A percentile compares a stretch with the other conserved stretches of the same genome.
Evolutionary conservation across 1,140 invertebrate genomes (phyloP).

Genomic region (Dendrolimus kikuchii): DNA sequence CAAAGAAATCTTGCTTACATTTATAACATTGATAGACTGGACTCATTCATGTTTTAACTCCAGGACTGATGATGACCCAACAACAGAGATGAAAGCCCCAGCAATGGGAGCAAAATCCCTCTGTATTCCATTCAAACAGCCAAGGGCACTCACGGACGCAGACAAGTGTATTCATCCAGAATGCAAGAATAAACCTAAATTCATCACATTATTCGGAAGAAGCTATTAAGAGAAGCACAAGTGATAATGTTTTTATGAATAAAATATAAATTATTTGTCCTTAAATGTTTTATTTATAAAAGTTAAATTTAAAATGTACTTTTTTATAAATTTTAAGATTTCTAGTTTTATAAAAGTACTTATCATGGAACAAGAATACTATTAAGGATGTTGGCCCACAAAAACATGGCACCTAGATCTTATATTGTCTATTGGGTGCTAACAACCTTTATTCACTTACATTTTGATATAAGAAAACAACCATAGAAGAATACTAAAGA

Average conservation of each 20-base stretch:
- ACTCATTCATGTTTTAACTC: slow-evolving; percentile 10
- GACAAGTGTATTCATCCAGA: slow-evolving; percentile 92
- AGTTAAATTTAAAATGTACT: no score
- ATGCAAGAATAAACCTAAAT: slow-evolving; percentile 86
- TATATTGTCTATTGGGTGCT: no score
- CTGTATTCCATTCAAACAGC: slow-evolving; percentile 96
- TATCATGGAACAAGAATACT: no score
- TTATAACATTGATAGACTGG: no score
- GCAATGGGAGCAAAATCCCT: slow-evolving; percentile 99
- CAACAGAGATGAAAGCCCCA: slow-evolving; percentile 72
- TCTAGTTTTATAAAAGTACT: background rate
- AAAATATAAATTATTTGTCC: slow-evolving; percentile 17
- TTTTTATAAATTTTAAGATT: no score
- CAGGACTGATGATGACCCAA: slow-evolving; percentile 56
- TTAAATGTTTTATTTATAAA: background rate
- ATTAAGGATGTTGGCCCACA: no score
- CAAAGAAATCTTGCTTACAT: no score
- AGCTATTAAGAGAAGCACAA: slow-evolving; percentile 83
- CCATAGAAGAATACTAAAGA: no score
- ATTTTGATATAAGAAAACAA: no score
- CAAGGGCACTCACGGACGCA: slow-evolving; percentile 70
- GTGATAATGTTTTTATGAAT: slow-evolving; percentile 12
- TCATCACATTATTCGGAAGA: slow-evolving; percentile 95
- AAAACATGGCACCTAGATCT: no score
- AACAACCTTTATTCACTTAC: no score